Conservation (phyloP, 2,888 invertebrate species). For the Eupithecia dodoneata region DNA sequence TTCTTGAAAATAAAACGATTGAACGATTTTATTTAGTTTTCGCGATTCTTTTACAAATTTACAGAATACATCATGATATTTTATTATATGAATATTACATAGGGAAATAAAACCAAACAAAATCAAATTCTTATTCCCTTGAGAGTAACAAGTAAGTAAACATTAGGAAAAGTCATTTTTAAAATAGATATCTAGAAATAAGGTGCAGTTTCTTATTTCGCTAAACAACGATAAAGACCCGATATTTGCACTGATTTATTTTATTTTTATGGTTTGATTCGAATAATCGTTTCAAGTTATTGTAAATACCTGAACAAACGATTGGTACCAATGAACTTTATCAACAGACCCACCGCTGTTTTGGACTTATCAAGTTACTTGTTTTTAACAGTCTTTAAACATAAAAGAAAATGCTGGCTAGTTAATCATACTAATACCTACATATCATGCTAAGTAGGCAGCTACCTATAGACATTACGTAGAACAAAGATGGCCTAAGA, state of each 20-base stretch:
- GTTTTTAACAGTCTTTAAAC: neutral
- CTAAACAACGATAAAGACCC: neutral
- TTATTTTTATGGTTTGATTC: no score
- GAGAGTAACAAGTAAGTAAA: neutral
- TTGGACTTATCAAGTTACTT: neutral
- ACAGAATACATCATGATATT: no score
- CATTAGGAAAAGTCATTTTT: neutral
- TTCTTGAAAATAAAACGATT: neutral
- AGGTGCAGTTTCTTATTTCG: neutral
- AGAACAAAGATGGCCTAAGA: constrained; percentile 1
- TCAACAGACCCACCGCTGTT: neutral
- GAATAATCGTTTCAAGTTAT: neutral
- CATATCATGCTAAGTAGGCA: neutral
- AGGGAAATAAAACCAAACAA: neutral
- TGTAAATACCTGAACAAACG: neutral
- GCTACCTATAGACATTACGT: neutral
- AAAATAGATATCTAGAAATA: neutral
- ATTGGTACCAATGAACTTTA: neutral
- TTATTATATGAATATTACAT: no score
- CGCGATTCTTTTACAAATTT: neutral
- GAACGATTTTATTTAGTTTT: neutral
- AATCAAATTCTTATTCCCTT: neutral
- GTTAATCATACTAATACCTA: neutral
- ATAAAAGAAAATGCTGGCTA: neutral
- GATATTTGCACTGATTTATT: neutral